Conservation (phyloP, 2,113 vertebrate species). For the Rhipidura dahli region DNA sequence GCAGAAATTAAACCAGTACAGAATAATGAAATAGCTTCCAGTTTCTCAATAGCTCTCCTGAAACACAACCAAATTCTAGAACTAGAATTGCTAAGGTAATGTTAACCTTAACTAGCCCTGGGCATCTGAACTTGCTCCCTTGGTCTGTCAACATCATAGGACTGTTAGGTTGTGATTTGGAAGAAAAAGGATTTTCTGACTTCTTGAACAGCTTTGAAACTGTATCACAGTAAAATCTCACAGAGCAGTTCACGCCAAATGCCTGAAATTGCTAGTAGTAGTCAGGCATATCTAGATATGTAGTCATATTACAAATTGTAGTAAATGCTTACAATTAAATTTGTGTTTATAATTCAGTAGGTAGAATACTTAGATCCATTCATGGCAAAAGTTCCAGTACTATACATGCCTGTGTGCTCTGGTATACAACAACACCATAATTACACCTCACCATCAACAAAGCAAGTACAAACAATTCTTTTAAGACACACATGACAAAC, state of each 20-base stretch:
- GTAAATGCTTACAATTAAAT: not conserved
- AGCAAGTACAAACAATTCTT: not conserved
- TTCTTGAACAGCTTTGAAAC: not conserved
- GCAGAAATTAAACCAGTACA: not conserved
- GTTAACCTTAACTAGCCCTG: not conserved
- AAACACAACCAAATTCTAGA: not conserved
- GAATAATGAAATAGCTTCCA: not conserved
- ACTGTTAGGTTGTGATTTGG: not conserved
- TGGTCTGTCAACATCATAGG: not conserved
- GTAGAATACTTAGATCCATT: not conserved
- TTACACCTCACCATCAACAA: not conserved
- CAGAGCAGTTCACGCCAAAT: not conserved
- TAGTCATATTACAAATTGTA: not conserved
- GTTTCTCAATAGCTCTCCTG: not conserved
- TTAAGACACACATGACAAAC: not conserved
- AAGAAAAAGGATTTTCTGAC: not conserved
- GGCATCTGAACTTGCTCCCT: not conserved
- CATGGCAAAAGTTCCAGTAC: not conserved
- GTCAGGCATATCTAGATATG: not conserved
- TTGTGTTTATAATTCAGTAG: not conserved
- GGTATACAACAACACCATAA: not conserved
- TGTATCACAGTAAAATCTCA: not conserved
- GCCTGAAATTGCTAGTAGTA: not conserved
- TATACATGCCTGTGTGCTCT: not conserved
- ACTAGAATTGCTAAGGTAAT: not conserved